Evolutionary conservation across 2,888 invertebrate species (phyloP).

Genomic region (Zaprionus lineosus): DNA sequence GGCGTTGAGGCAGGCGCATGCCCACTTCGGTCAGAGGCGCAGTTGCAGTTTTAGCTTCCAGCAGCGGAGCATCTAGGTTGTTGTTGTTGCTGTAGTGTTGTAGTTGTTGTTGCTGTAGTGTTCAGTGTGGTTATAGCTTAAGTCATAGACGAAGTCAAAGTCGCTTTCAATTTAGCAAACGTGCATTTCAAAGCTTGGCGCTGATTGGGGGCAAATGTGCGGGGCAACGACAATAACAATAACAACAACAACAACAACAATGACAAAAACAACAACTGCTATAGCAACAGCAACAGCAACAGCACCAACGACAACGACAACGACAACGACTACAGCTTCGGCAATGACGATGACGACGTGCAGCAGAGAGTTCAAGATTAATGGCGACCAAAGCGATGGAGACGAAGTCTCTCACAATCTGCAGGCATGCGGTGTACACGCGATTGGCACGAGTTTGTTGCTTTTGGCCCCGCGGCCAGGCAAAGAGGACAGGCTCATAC

Average conservation of each 20-base stretch:
- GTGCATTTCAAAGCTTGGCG: constrained; percentile 75
- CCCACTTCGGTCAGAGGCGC: constrained; percentile 35
- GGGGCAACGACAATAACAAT: constrained; percentile 42
- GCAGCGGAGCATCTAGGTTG: constrained; percentile 20
- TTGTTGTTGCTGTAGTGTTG: constrained; percentile 8
- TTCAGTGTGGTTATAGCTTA: constrained; percentile 20
- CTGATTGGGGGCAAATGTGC: constrained; percentile 76
- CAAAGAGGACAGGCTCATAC: constrained; percentile 23
- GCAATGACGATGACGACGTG: constrained; percentile 33
- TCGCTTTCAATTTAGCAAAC: constrained; percentile 79
- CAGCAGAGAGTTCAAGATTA: constrained; percentile 67
- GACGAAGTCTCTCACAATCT: constrained; percentile 53
- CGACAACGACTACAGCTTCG: constrained; percentile 16
- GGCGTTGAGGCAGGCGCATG: constrained; percentile 70
- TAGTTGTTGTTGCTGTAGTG: constrained; percentile 11
- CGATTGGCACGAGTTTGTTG: constrained; percentile 82
- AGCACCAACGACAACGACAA: constrained; percentile 8
- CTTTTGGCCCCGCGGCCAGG: constrained; percentile 41
- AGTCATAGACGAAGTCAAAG: constrained; percentile 55
- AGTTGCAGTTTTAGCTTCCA: constrained; percentile 22
- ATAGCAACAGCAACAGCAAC: constrained; percentile 16
- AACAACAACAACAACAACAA: constrained; percentile 16
- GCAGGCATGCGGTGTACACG: constrained; percentile 82
- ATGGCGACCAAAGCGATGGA: constrained; percentile 61
- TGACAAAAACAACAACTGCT: constrained; percentile 1